Base-by-base conservation (phyloP, 2,797 vertebrate species). In the Sitta carolinensis region DNA sequence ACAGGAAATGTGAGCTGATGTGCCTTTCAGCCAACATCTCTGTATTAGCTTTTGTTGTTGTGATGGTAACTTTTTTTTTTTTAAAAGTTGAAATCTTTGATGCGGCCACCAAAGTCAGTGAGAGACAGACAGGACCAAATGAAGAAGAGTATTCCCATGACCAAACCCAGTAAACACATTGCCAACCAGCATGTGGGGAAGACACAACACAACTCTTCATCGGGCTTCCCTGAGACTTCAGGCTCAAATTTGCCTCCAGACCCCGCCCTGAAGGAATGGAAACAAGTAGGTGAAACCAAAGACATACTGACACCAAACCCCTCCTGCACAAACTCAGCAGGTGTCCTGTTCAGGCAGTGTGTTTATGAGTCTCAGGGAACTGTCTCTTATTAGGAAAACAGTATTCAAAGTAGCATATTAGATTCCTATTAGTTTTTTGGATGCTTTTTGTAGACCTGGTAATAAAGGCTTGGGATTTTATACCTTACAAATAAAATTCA, bases 61-160 rank as follows among this genome's bases (percentile, higher is more conserved):
- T 21, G 63, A 21, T 81, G 23, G 7, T 82, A 81, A 89, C 47
- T 50, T 26, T 20, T 67, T 77, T 67, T 77, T 77, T 70, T 63
- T 85, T 84, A 94, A 1, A 72, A 99, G 99, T 93, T 99, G 69
- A 99, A 98, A 93, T 99, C 99, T 73, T 98, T 99, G 74, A 96
- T 99, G 87, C 97, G 97, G 93, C 97, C 98, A 74, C 98, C 98
- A 18, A 97, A 97, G 66, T 45, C 90, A 54, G 95, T 90, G 66
- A 50, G 96, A 79, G 98, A 97, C 38, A 59, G 54, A 90, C 96
- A 90, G 94, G 94, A 66, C n/a, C 84, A 78, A 67, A 30, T 1
- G 5, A 89, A 85, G 69, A 74, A 89, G 52, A 47, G 3, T 34
- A 57, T 27, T 74, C 13, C 74, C 13, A 27, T 55, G 4, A 23